phyloP scores from a whole-genome alignment of 2,888 invertebrate genomes.

The Megastigmus dorsalis region DNA sequence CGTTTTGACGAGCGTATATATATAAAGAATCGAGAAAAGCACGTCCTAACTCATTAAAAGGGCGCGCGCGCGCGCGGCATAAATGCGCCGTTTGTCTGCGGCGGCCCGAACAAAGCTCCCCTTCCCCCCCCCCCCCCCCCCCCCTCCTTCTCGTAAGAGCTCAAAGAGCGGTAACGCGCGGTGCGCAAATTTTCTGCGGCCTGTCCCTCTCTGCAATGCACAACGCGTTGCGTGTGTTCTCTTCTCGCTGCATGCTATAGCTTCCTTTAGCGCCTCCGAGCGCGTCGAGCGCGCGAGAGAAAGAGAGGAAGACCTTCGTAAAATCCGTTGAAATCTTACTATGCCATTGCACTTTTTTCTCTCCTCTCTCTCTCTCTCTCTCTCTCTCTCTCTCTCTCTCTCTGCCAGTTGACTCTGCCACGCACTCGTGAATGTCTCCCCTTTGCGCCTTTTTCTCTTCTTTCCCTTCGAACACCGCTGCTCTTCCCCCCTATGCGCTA shows the following conservation, averaged over 20 bases:
- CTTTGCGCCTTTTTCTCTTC: neutral
- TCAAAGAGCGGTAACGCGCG: neutral
- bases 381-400: neutral
- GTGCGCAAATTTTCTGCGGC: slow-evolving; percentile 11
- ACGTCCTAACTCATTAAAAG: slow-evolving; percentile 14
- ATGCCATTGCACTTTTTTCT: slow-evolving; percentile 14
- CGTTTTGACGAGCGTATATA: slow-evolving; percentile 36
- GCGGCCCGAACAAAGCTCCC: slow-evolving; percentile 24
- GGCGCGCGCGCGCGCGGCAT: neutral
- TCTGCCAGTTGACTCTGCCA: neutral
- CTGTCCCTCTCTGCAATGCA: no score
- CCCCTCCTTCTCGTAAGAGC: no score
- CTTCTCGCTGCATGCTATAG: no score
- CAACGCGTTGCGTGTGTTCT: no score
- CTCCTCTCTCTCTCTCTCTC: neutral
- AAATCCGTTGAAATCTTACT: slow-evolving; percentile 52
- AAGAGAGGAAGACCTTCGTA: slow-evolving; percentile 42
- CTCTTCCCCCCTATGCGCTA: neutral
- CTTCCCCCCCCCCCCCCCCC: no score
- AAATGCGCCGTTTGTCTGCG: neutral
- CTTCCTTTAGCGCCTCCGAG: slow-evolving; percentile 30
- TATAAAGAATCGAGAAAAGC: neutral
- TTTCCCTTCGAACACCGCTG: neutral
- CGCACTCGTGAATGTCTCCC: no score
- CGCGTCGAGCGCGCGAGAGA: no score